A percentile compares a stretch with the other conserved stretches of the same genome.
These are phyloP conservation scores for Drosophila testacea DNA, from an alignment of 2,888 invertebrate species.

Conservation along the genomic window DNA sequence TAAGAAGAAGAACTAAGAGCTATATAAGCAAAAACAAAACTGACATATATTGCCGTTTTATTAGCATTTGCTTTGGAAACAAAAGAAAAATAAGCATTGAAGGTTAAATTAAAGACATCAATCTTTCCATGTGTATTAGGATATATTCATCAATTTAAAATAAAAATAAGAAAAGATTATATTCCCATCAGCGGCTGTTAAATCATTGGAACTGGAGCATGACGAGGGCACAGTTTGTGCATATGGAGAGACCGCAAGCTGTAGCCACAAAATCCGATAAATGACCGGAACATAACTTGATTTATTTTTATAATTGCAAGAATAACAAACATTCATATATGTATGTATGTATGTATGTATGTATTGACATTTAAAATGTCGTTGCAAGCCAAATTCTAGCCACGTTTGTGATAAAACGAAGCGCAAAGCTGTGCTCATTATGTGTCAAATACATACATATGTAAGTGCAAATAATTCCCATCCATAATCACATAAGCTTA, in stretches of 20 bases:
- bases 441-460: slow-evolving; percentile 19
- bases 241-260: slow-evolving; percentile 12
- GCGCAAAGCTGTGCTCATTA: slow-evolving; percentile 29
- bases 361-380: not conserved
- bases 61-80: too few relatives aligned
- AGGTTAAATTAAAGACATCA: too few relatives aligned
- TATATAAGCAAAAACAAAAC: too few relatives aligned
- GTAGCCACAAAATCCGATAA: slow-evolving; percentile 8
- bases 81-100: too few relatives aligned
- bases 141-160: not conserved
- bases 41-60: too few relatives aligned
- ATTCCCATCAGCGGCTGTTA: slow-evolving; percentile 2
- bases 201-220: slow-evolving; percentile 36
- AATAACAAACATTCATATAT: slow-evolving; percentile 1
- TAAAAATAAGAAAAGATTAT: not conserved
- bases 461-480: slow-evolving; percentile 12
- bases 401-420: slow-evolving; percentile 3
- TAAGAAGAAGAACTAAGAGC: too few relatives aligned
- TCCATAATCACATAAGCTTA: not conserved
- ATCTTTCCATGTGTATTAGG: not conserved
- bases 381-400: slow-evolving; percentile 23
- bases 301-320: slow-evolving; percentile 31
- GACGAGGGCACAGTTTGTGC: slow-evolving; percentile 15
- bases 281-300: slow-evolving; percentile 23
- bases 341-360: not conserved